A percentile compares a stretch with the other conserved stretches of the same genome.
Evolutionary conservation across 2,797 vertebrate species (phyloP).

Genomic region (Lepilemur septentrionalis): DNA sequence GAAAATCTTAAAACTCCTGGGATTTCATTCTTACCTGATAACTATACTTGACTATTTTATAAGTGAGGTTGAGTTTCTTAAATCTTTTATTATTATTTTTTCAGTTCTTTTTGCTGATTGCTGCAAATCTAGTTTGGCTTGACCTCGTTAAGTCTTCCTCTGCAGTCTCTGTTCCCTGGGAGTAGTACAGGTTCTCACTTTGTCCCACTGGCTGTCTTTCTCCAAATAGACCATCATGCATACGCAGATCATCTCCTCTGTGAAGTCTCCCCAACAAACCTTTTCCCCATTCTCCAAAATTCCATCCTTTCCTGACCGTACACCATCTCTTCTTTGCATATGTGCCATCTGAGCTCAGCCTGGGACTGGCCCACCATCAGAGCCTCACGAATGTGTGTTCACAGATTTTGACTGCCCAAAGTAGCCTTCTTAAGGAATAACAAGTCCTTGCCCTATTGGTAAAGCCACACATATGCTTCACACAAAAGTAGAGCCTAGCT

Average conservation of each 20-base stretch:
- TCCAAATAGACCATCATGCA: neutral
- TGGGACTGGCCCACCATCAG: neutral
- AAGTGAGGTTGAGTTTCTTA: neutral
- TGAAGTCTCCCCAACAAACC: neutral
- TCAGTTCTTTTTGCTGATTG: neutral
- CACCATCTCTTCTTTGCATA: neutral
- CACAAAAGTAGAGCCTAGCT: neutral
- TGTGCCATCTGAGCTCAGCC: neutral
- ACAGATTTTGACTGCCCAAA: neutral
- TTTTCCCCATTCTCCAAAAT: neutral
- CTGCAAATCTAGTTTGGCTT: neutral
- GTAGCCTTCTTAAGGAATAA: neutral
- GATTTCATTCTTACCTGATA: neutral
- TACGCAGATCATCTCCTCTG: too few relatives aligned
- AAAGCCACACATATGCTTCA: neutral
- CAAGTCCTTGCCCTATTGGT: neutral
- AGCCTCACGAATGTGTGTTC: neutral
- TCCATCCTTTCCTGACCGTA: neutral
- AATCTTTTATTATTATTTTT: neutral
- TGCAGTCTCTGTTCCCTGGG: neutral
- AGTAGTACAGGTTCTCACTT: neutral
- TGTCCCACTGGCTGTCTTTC: neutral
- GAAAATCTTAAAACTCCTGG: neutral
- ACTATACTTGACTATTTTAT: neutral
- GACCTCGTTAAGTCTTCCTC: neutral